Percentiles rank a stretch among this genome's conserved stretches.
These are phyloP conservation scores for Rhopilema esculentum DNA, from an alignment of 30 jellyfish, hydroid and myxozoan genomes.

Conservation along the genomic window DNA sequence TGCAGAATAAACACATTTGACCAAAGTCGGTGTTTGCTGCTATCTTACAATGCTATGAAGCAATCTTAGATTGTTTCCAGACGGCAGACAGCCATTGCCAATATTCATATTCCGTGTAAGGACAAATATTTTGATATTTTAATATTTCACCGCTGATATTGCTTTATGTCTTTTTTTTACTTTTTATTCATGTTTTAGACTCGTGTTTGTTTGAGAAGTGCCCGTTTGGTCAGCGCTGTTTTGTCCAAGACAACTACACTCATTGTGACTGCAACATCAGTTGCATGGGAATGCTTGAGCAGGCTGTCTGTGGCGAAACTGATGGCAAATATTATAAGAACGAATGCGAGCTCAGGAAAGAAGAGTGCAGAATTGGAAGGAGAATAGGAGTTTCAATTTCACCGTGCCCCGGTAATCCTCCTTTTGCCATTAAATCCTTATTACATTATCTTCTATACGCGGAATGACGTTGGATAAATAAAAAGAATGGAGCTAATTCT, in stretches of 20 bases:
- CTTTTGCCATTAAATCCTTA: no score
- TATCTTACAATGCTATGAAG: no score
- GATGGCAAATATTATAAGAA: constrained; percentile 64
- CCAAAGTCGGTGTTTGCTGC: no score
- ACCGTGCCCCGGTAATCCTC: constrained; percentile 83
- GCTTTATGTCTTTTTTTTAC: not conserved
- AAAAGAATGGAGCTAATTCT: no score
- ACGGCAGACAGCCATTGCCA: no score
- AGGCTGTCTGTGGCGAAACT: constrained; percentile 88
- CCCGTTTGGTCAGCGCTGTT: constrained; percentile 79
- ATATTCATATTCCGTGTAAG: not conserved
- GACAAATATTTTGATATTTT: not conserved
- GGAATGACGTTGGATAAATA: no score
- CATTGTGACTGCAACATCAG: constrained; percentile 72
- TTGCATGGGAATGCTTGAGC: constrained; percentile 55
- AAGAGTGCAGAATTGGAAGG: constrained; percentile 77
- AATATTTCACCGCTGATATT: not conserved
- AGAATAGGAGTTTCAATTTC: constrained; percentile 68
- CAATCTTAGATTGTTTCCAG: no score
- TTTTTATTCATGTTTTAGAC: constrained; percentile 29
- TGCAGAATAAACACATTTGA: no score
- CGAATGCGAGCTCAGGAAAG: constrained; percentile 88
- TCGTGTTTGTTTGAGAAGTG: constrained; percentile 64
- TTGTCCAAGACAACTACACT: constrained; percentile 57
- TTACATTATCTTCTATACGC: no score